Conservation (phyloP, 2,113 vertebrate genomes). For the Protomyctophum bolini region DNA sequence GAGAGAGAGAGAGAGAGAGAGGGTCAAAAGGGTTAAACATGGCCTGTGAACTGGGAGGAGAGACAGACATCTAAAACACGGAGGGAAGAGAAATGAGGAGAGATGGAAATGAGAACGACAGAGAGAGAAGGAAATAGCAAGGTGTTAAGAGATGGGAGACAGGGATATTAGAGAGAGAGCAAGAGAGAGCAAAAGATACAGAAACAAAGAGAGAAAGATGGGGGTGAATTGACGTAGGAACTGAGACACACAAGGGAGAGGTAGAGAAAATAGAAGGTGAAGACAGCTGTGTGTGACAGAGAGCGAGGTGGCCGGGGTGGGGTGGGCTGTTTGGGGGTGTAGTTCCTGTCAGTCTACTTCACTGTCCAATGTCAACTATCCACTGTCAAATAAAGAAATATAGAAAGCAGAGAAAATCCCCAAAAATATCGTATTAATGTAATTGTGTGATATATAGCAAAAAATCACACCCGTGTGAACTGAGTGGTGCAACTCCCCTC, state of each 20-base stretch:
- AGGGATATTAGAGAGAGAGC: background rate
- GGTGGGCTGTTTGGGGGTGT: no score
- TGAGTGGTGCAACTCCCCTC: no score
- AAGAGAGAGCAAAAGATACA: conserved; percentile 36
- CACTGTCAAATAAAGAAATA: no score
- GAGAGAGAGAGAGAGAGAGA: conserved; percentile 17
- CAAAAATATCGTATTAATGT: no score
- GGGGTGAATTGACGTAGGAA: conserved; percentile 1
- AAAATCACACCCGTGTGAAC: no score
- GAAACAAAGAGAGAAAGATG: no score
- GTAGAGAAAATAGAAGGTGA: conserved; percentile 11
- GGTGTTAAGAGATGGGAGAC: conserved; percentile 1
- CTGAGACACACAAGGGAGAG: background rate
- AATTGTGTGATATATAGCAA: no score
- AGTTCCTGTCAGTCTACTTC: no score
- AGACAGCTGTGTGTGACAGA: conserved; percentile 66
- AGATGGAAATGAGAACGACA: background rate
- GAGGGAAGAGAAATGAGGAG: background rate
- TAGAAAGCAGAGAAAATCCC: no score
- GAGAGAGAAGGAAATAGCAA: conserved; percentile 1
- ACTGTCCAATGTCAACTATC: no score
- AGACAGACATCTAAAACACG: background rate
- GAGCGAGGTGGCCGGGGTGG: no score
- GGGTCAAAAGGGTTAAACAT: background rate
- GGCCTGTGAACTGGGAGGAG: background rate